Conservation (phyloP, 2,888 invertebrate genomes). For the Calliopum simillimum region DNA sequence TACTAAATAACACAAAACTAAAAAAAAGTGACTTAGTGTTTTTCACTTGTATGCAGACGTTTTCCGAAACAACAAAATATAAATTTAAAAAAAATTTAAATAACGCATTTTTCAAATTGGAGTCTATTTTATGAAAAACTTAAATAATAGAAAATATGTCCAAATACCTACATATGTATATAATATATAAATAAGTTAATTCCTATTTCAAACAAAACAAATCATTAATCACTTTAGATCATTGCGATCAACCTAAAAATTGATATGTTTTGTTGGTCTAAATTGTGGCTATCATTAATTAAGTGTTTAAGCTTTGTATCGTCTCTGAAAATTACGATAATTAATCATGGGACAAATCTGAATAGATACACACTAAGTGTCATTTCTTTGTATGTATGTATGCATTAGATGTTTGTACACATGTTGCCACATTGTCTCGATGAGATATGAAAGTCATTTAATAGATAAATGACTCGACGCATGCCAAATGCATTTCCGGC, state of each 20-base stretch:
- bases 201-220: not conserved
- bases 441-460: constrained; percentile 9
- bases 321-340: not conserved
- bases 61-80: too few species aligned
- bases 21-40: too few species aligned
- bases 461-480: constrained; percentile 7
- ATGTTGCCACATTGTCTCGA: not conserved
- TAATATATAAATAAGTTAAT: too few species aligned
- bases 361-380: not conserved
- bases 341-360: not conserved
- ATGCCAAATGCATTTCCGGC: constrained; percentile 27
- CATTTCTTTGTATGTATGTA: too few species aligned
- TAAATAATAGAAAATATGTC: too few species aligned
- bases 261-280: constrained; percentile 1
- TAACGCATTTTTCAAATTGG: too few species aligned
- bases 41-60: too few species aligned
- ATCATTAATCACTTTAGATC: constrained; percentile 4
- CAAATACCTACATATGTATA: too few species aligned
- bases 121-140: too few species aligned
- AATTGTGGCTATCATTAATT: constrained; percentile 19
- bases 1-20: too few species aligned
- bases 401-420: too few species aligned
- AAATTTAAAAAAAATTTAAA: too few species aligned
- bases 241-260: not conserved
- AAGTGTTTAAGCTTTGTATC: not conserved